Percentiles rank a stretch among this genome's conserved stretches.
These are phyloP conservation scores for Altica lythri DNA, from an alignment of 2,888 invertebrate genomes.

Conservation along the genomic window DNA sequence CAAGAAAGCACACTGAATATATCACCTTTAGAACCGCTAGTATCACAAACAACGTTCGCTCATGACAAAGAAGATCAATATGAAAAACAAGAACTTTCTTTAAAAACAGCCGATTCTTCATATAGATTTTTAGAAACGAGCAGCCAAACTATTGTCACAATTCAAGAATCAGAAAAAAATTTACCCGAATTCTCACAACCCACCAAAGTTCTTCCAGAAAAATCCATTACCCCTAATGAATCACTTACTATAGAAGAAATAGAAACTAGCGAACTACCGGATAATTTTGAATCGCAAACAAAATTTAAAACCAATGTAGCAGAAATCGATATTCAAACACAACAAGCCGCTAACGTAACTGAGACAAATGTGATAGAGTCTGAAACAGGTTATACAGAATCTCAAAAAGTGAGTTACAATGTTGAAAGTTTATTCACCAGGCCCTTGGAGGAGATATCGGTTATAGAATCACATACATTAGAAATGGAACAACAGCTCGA, in stretches of 20 bases:
- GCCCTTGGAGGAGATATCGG: slow-evolving; percentile 65
- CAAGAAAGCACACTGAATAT: slow-evolving; percentile 66
- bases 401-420: slow-evolving; percentile 51
- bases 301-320: slow-evolving; percentile 63
- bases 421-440: slow-evolving; percentile 59
- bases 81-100: slow-evolving; percentile 54
- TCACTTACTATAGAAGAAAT: slow-evolving; percentile 66
- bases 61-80: slow-evolving; percentile 66
- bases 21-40: slow-evolving; percentile 65
- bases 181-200: slow-evolving; percentile 61
- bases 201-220: slow-evolving; percentile 62
- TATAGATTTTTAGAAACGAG: slow-evolving; percentile 65
- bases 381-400: slow-evolving; percentile 59
- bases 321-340: slow-evolving; percentile 61
- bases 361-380: slow-evolving; percentile 68
- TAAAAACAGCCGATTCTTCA: slow-evolving; percentile 58
- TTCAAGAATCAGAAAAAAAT: slow-evolving; percentile 70
- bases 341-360: slow-evolving; percentile 68
- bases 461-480: slow-evolving; percentile 66
- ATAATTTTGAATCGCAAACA: slow-evolving; percentile 60
- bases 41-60: slow-evolving; percentile 63
- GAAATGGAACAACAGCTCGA: slow-evolving; percentile 68
- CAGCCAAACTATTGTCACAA: slow-evolving; percentile 62
- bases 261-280: slow-evolving; percentile 61
- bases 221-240: slow-evolving; percentile 64